phyloP scores from a whole-genome alignment of 2,888 invertebrate species.

The Xestia rhomboidea region DNA sequence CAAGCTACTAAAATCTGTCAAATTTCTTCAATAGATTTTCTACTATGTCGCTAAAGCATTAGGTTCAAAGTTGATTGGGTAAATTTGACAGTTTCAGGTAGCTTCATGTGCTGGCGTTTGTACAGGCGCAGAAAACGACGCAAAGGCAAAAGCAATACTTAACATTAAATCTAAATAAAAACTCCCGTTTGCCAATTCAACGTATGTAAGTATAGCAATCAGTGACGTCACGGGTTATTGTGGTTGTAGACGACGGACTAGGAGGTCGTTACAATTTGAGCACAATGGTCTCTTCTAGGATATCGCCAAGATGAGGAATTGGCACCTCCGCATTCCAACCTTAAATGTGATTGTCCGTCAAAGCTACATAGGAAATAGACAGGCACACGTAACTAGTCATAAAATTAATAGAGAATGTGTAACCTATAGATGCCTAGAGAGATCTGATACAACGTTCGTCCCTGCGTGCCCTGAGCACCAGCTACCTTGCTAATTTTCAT shows the following conservation, averaged over 20 bases:
- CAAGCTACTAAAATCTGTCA: too few relatives aligned
- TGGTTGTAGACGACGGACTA: not conserved
- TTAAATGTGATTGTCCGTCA: not conserved
- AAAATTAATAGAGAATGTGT: not conserved
- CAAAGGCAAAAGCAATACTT: not conserved
- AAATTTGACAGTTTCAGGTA: too few relatives aligned
- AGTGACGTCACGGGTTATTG: conserved; percentile 6
- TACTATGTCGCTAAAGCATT: too few relatives aligned
- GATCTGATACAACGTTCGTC: not conserved
- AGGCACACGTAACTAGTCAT: not conserved
- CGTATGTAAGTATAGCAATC: conserved; percentile 7
- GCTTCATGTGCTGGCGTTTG: too few relatives aligned
- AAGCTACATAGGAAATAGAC: not conserved
- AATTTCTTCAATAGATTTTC: too few relatives aligned
- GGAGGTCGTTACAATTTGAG: conserved; percentile 22
- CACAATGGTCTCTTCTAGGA: conserved; percentile 26
- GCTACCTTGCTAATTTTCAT: not conserved
- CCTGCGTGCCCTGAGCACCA: not conserved
- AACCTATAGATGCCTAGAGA: not conserved
- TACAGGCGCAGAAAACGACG: not conserved
- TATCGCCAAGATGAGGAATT: not conserved
- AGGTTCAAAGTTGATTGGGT: too few relatives aligned
- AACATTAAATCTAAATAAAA: not conserved
- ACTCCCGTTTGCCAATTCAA: not conserved
- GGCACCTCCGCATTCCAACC: not conserved